phyloP scores from a whole-genome alignment of 1,140 invertebrate genomes.

The Drosophila asahinai region DNA sequence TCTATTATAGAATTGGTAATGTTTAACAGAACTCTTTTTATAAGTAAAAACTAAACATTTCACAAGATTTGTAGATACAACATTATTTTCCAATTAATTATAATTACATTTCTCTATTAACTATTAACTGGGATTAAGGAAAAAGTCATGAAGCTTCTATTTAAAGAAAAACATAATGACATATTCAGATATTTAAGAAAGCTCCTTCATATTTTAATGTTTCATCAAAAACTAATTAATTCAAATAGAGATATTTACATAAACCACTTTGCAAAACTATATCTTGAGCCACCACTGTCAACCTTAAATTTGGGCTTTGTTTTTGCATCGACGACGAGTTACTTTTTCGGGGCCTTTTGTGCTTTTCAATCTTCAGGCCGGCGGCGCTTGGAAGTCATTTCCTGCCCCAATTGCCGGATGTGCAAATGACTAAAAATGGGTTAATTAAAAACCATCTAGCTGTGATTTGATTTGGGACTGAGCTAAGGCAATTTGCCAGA shows the following conservation, averaged over 20 bases:
- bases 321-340: constrained; percentile 33
- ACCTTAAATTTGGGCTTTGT: neutral
- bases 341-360: constrained; percentile 29
- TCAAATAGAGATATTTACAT: neutral
- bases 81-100: no score
- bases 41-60: no score
- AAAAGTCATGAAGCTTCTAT: no score
- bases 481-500: constrained; percentile 9
- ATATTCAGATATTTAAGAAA: neutral
- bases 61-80: no score
- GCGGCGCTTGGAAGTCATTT: constrained; percentile 57
- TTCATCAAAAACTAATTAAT: neutral
- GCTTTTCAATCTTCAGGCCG: constrained; percentile 40
- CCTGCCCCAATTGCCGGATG: constrained; percentile 74
- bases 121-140: no score
- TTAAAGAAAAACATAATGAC: no score
- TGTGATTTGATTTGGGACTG: constrained; percentile 27
- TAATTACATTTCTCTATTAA: no score
- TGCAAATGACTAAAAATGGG: constrained; percentile 73
- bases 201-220: neutral
- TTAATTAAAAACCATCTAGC: constrained; percentile 66
- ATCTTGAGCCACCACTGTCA: constrained; percentile 3
- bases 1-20: no score
- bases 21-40: no score
- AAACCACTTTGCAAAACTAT: neutral